A percentile compares a stretch with the other conserved stretches of the same genome.
phyloP scores from a whole-genome alignment of 2,888 invertebrate genomes.

The Drosophila suboccidentalis region DNA sequence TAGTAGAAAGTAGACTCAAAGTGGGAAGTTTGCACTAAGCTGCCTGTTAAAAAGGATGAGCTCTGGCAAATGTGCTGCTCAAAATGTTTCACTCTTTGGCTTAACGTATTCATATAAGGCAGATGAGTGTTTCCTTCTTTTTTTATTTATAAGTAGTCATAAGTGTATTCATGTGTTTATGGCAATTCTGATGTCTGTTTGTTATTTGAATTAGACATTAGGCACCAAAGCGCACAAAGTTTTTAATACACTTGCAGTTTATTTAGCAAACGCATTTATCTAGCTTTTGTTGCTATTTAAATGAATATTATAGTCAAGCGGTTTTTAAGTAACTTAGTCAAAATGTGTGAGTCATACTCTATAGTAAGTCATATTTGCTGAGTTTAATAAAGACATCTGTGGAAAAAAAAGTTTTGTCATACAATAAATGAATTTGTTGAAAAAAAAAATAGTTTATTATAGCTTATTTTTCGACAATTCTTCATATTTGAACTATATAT shows the following conservation, averaged over 20 bases:
- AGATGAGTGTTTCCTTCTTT: neutral
- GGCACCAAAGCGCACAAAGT: neutral
- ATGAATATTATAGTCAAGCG: neutral
- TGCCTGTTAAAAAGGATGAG: constrained; percentile 41
- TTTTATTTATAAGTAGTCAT: constrained; percentile 16
- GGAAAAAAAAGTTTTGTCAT: too few species aligned
- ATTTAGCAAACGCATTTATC: neutral
- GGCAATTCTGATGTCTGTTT: constrained; percentile 5
- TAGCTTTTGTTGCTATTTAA: neutral
- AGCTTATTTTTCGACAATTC: too few species aligned
- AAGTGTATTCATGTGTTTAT: constrained; percentile 27
- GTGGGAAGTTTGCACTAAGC: constrained; percentile 41
- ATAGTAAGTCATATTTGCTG: neutral
- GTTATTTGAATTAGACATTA: neutral
- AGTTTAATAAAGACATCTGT: too few species aligned
- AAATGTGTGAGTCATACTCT: neutral
- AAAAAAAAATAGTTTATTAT: too few species aligned
- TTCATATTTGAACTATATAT: too few species aligned
- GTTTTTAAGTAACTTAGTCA: neutral
- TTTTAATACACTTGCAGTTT: neutral
- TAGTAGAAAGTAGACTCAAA: constrained; percentile 42
- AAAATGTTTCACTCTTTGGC: constrained; percentile 23
- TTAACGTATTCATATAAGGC: constrained; percentile 32
- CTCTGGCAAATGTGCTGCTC: constrained; percentile 18
- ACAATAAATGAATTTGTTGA: too few species aligned